A percentile compares a stretch with the other conserved stretches of the same genome.
Evolutionary conservation across 2,113 vertebrate genomes (phyloP).

Genomic region (Prionailurus bengalensis): DNA sequence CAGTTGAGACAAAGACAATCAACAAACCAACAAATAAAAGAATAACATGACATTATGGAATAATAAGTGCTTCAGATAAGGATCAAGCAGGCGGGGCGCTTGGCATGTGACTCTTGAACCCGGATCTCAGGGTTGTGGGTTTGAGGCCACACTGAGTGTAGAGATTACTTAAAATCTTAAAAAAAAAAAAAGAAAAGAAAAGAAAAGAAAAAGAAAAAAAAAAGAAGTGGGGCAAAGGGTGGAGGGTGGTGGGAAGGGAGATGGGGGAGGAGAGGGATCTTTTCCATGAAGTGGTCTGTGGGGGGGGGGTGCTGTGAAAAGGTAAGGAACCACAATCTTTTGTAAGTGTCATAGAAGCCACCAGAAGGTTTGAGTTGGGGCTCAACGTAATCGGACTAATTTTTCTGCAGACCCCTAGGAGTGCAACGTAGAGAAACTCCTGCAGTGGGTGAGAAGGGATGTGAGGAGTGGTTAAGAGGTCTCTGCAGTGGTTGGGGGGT

Average conservation of each 20-base stretch:
- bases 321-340: background rate
- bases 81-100: background rate
- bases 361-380: background rate
- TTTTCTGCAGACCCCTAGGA: background rate
- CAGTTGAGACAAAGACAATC: background rate
- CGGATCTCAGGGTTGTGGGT: no score
- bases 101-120: no score
- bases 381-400: background rate
- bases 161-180: no score
- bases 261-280: background rate
- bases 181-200: no score
- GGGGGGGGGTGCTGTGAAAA: background rate
- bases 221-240: no score
- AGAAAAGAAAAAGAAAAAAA: no score
- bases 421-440: background rate
- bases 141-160: no score
- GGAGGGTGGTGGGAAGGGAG: background rate
- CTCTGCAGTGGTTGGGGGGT: background rate
- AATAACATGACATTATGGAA: background rate
- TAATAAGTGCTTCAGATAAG: background rate
- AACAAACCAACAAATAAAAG: background rate
- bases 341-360: background rate
- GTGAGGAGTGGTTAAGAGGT: background rate
- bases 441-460: background rate
- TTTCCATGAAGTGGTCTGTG: background rate